Percentiles rank a stretch among this genome's conserved stretches.
Evolutionary conservation across 1,140 invertebrate species (phyloP).

Genomic region (Diplogasteroides magnus): DNA sequence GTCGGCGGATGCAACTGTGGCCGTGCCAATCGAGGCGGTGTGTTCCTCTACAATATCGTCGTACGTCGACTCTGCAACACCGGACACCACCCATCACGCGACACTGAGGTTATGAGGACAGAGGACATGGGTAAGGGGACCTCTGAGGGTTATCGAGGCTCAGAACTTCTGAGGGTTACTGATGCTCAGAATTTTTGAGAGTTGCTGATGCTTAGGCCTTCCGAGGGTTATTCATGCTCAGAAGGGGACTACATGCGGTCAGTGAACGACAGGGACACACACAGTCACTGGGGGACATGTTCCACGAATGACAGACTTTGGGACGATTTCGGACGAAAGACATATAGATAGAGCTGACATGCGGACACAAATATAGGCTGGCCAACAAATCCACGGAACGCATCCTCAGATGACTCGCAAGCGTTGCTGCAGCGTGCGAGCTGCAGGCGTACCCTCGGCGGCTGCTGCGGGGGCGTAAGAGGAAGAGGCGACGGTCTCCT

Average conservation of each 20-base stretch:
- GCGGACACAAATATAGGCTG: no score
- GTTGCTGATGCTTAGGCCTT: no score
- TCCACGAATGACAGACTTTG: neutral
- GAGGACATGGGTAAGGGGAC: no score
- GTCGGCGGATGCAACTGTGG: conserved; percentile 2
- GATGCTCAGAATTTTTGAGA: no score
- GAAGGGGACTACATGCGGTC: no score
- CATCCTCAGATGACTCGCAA: neutral
- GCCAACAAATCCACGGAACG: no score
- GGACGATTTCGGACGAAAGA: neutral
- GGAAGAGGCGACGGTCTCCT: conserved; percentile 1
- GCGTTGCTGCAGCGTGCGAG: conserved; percentile 18
- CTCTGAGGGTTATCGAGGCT: no score
- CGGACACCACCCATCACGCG: conserved; percentile 2
- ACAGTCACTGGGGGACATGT: neutral
- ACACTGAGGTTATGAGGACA: no score
- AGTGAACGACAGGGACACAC: neutral
- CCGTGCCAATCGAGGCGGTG: neutral
- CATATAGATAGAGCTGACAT: no score
- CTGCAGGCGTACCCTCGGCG: conserved; percentile 13
- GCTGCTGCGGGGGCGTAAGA: conserved; percentile 5
- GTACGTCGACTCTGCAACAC: conserved; percentile 26
- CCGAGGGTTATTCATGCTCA: no score
- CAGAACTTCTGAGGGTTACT: no score
- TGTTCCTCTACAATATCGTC: conserved; percentile 30